Base-by-base conservation (phyloP, 2,113 vertebrate genomes). In the Gobio gobio region DNA sequence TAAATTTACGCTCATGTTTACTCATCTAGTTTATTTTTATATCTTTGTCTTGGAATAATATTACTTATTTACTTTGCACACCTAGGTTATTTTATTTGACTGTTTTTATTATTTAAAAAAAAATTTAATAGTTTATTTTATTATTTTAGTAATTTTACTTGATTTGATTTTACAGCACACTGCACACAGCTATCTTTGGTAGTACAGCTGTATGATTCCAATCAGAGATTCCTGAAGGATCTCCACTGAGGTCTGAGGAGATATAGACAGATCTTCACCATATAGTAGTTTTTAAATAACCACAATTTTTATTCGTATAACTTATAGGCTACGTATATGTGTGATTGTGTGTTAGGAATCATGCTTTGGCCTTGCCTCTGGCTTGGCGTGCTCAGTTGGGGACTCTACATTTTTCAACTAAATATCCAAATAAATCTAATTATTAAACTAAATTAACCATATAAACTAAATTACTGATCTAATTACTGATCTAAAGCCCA, bases 341-440 rank as follows among this genome's bases (percentile, higher is more conserved):
- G n/a, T 63, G 43, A 43, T 33, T 49, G 40, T 85, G 63, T 70
- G 24, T 72, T 82, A 43, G 47, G 3, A 54, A 72, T 82, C 47
- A 13, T 58, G n/a, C 33, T 72, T 36, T 72, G 63, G 5, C 10
- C n/a, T n/a, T n/a, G n/a, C n/a, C n/a, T n/a, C n/a, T n/a, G n/a
- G n/a, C n/a, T n/a, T n/a, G n/a, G n/a, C n/a, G n/a, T n/a, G n/a
- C n/a, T n/a, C n/a, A n/a, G n/a, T n/a, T n/a, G n/a, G n/a, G n/a
- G n/a, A n/a, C n/a, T n/a, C n/a, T n/a, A n/a, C n/a, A n/a, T n/a
- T n/a, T n/a, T n/a, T n/a, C n/a, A n/a, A n/a, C n/a, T n/a, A n/a
- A n/a, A n/a, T n/a, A n/a, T n/a, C n/a, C n/a, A n/a, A n/a, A n/a
- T n/a, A n/a, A n/a, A n/a, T n/a, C n/a, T n/a, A n/a, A n/a, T n/a